A percentile compares a stretch with the other conserved stretches of the same genome.
Evolutionary conservation across 2,113 vertebrate species (phyloP).

Genomic region (Callipepla squamata): DNA sequence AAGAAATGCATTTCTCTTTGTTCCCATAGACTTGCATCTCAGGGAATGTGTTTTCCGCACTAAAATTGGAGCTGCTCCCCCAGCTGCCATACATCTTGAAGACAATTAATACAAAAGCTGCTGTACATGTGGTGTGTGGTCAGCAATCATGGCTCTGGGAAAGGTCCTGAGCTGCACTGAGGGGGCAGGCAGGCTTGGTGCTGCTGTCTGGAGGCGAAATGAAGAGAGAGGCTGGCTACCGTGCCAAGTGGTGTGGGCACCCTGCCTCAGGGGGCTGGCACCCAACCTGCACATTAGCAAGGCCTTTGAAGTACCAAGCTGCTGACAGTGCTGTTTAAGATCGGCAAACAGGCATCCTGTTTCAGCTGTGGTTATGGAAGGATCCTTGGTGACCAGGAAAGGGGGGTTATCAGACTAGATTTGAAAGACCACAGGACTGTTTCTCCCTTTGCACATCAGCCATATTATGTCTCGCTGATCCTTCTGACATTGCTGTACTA

Average conservation of each 20-base stretch:
- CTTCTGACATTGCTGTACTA: background rate
- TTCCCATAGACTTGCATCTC: background rate
- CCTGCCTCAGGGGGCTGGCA: background rate
- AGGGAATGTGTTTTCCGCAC: background rate
- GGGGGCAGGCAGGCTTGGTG: constrained; percentile 3
- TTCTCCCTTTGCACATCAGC: background rate
- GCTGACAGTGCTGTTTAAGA: constrained; percentile 41
- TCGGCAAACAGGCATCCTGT: background rate
- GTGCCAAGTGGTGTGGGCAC: background rate
- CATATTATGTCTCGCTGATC: background rate
- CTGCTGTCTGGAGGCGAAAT: background rate
- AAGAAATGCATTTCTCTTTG: background rate
- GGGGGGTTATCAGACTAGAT: background rate
- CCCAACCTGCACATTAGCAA: background rate
- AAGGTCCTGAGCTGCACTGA: background rate
- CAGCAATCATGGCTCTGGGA: fast-evolving
- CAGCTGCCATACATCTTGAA: background rate
- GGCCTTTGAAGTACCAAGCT: constrained; percentile 36
- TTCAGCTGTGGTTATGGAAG: background rate
- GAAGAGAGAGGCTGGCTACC: background rate
- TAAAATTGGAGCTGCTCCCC: background rate
- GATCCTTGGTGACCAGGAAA: background rate
- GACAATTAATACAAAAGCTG: background rate
- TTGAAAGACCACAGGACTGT: background rate
- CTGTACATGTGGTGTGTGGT: background rate